Evolutionary conservation across 2,113 vertebrate genomes (phyloP).

Genomic region (Cochlearius cochlearius): DNA sequence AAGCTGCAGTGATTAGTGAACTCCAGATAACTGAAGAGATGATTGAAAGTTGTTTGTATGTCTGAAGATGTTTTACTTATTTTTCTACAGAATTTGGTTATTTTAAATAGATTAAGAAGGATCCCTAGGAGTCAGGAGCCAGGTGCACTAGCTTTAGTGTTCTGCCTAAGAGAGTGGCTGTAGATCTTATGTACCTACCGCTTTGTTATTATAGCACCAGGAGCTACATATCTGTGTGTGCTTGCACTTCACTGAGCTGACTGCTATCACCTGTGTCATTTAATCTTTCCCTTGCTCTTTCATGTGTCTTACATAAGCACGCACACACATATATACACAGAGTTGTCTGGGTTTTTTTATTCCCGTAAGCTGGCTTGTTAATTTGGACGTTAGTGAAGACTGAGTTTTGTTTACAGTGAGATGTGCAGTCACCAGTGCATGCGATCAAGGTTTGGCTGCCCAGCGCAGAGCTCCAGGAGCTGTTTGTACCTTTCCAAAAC

Average conservation of each 20-base stretch:
- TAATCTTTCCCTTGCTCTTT: background rate
- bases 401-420: background rate
- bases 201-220: background rate
- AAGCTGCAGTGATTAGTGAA: background rate
- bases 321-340: background rate
- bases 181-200: accelerated
- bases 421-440: background rate
- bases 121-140: background rate
- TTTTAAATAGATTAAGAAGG: background rate
- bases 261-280: background rate
- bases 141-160: background rate
- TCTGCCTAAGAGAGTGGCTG: background rate
- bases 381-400: background rate
- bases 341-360: background rate
- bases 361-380: background rate
- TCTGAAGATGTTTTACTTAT: background rate
- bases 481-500: background rate
- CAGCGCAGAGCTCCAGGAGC: background rate
- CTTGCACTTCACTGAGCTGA: background rate
- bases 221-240: background rate
- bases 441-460: background rate
- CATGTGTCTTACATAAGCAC: background rate
- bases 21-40: background rate
- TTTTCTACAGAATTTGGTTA: background rate
- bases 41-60: background rate